A percentile compares a stretch with the other conserved stretches of the same genome.
Evolutionary conservation across 2,113 vertebrate species (phyloP).

Genomic region (Phainopepla nitens): DNA sequence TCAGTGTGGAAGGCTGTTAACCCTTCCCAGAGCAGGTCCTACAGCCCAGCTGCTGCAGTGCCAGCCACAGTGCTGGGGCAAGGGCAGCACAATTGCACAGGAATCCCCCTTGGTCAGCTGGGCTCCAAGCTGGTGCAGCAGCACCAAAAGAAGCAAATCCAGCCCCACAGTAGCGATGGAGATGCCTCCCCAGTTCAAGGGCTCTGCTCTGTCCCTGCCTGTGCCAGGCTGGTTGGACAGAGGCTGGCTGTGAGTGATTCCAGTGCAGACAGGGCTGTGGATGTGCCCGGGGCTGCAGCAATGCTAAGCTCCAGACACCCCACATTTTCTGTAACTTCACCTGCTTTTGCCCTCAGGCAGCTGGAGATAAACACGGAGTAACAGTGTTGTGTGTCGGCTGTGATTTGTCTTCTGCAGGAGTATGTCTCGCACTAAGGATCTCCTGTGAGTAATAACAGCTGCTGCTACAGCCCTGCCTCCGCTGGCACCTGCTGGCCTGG

Average conservation of each 20-base stretch:
- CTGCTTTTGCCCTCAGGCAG: conserved; percentile 7
- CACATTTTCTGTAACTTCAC: background rate
- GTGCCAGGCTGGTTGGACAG: accelerated
- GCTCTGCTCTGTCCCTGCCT: background rate
- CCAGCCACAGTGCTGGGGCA: accelerated
- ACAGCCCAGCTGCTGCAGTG: background rate
- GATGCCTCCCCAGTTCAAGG: background rate
- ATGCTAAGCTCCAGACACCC: background rate
- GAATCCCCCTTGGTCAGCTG: background rate
- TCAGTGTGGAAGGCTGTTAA: background rate
- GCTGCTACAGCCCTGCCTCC: accelerated
- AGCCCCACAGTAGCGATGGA: background rate
- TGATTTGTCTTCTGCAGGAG: background rate
- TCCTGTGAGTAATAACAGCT: background rate
- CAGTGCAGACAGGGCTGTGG: accelerated
- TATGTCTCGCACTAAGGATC: background rate
- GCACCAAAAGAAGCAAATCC: background rate
- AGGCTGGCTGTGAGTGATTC: background rate
- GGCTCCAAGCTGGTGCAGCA: background rate
- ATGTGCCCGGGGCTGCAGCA: accelerated
- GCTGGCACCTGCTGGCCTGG: background rate
- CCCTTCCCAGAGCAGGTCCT: background rate
- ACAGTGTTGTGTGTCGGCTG: background rate
- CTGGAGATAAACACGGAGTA: background rate
- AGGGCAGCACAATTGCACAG: accelerated